A percentile compares a stretch with the other conserved stretches of the same genome.
phyloP scores from a whole-genome alignment of 2,113 vertebrate species.

The Mola mola region DNA sequence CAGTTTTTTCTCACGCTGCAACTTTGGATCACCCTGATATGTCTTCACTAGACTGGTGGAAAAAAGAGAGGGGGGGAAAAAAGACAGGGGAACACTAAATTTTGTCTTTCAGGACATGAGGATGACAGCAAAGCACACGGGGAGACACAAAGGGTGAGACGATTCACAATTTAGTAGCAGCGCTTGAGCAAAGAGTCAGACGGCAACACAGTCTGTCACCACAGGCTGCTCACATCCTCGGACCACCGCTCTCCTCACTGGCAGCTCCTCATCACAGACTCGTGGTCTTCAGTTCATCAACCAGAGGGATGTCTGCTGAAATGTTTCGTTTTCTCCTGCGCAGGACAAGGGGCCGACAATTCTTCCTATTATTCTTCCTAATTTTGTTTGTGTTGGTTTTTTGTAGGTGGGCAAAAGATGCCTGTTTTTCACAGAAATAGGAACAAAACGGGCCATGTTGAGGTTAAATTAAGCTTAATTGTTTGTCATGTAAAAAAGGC shows the following conservation, averaged over 20 bases:
- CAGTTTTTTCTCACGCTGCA: constrained; percentile 40
- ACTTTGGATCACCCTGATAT: constrained; percentile 61
- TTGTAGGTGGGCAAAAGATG: no score
- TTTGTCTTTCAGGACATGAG: constrained; percentile 9
- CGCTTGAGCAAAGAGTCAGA: constrained; percentile 58
- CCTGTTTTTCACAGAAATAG: no score
- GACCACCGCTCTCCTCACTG: constrained; percentile 52
- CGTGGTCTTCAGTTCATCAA: constrained; percentile 53
- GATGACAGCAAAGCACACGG: constrained; percentile 33
- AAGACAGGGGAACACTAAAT: background rate
- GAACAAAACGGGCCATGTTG: no score
- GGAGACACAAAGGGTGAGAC: constrained; percentile 56
- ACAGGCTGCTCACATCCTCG: constrained; percentile 64
- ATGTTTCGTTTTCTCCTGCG: no score
- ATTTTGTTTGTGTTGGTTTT: no score
- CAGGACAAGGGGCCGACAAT: no score
- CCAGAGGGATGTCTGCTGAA: constrained; percentile 12
- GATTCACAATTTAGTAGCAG: constrained; percentile 72
- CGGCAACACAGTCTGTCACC: constrained; percentile 61
- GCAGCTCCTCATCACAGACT: constrained; percentile 63
- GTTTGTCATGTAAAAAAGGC: no score
- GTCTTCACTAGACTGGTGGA: constrained; percentile 37
- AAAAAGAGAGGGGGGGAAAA: background rate
- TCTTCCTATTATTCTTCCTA: no score
- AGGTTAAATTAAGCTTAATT: no score